These are phyloP conservation scores for Neogale vison DNA, from an alignment of 2,113 vertebrate species.

Conservation along the genomic window DNA sequence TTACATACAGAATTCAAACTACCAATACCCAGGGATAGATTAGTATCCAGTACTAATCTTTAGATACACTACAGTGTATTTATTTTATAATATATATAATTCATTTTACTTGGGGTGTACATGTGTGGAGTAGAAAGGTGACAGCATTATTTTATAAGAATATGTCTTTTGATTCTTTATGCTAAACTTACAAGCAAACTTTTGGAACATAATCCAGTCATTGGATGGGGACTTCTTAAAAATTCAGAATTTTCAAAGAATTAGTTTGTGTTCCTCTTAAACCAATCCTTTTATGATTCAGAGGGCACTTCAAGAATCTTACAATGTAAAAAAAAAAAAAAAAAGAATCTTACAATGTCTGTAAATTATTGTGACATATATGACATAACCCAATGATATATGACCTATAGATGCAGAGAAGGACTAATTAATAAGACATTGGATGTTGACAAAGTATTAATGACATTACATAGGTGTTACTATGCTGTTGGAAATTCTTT, in stretches of 20 bases:
- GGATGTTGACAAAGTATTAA: not conserved
- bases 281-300: not conserved
- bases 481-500: constrained; percentile 4
- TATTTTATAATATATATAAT: not conserved
- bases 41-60: not conserved
- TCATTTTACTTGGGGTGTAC: constrained; percentile 2
- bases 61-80: not conserved
- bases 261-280: not conserved
- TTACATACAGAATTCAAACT: not conserved
- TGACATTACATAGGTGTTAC: not conserved
- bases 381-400: not conserved
- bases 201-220: not conserved
- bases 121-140: not conserved
- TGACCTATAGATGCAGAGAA: not conserved
- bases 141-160: not conserved
- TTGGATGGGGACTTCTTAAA: not conserved
- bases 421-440: not conserved
- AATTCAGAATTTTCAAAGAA: constrained; percentile 25
- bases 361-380: not conserved
- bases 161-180: not conserved
- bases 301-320: constrained; percentile 35
- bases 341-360: not conserved
- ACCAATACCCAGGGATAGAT: not conserved
- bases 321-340: not conserved
- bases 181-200: not conserved